Conservation (phyloP, 2,888 invertebrate species). For the Leptinotarsa haldemani region DNA sequence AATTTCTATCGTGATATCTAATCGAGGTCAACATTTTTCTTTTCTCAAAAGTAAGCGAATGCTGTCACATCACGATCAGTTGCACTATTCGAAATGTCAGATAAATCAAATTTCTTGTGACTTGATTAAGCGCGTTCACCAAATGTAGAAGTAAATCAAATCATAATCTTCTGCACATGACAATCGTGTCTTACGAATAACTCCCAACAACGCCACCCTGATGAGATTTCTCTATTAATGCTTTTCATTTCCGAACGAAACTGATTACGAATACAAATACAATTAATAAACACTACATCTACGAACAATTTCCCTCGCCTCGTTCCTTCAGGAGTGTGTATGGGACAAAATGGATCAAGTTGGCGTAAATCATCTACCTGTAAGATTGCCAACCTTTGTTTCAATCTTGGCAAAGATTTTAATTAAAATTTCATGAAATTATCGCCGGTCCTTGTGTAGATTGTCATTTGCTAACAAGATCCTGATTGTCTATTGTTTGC, state of each 20-base stretch:
- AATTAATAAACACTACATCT: constrained; percentile 19
- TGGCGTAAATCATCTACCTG: constrained; percentile 19
- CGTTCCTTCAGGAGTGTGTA: constrained; percentile 5
- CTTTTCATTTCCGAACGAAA: constrained; percentile 15
- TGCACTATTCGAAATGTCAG: neutral
- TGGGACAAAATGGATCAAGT: constrained; percentile 14
- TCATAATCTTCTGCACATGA: constrained; percentile 8
- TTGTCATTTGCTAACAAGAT: constrained; percentile 58
- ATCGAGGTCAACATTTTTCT: too few relatives aligned
- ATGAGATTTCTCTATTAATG: constrained; percentile 15
- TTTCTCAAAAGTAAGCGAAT: neutral
- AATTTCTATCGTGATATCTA: too few relatives aligned
- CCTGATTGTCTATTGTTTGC: constrained; percentile 59
- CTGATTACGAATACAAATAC: constrained; percentile 15
- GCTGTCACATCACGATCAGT: neutral
- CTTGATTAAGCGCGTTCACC: neutral
- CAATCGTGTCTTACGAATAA: constrained; percentile 11
- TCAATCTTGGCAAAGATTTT: constrained; percentile 53
- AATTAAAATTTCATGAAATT: constrained; percentile 58
- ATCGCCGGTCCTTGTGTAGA: constrained; percentile 54
- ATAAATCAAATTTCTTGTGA: neutral
- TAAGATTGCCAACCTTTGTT: constrained; percentile 43
- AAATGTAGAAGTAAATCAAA: constrained; percentile 8
- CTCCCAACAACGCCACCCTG: neutral
- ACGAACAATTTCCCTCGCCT: constrained; percentile 10